Evolutionary conservation across 2,888 invertebrate species (phyloP).

Genomic region (Tiphia femorata): DNA sequence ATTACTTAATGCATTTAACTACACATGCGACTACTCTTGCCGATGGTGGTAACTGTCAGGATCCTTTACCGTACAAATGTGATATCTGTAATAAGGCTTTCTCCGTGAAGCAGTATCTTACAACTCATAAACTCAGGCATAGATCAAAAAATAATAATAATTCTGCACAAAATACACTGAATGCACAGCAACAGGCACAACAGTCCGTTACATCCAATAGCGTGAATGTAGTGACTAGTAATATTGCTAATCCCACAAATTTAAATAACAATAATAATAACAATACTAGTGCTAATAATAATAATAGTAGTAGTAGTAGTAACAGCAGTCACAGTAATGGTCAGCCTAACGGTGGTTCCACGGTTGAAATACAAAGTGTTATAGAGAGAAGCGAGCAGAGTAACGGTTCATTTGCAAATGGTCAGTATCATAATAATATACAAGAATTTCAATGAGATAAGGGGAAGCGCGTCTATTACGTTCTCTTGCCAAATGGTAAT

Average conservation of each 20-base stretch:
- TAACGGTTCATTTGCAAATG: conserved; percentile 47
- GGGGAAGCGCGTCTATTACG: conserved; percentile 68
- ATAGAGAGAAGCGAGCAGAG: conserved; percentile 57
- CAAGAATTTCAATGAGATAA: conserved; percentile 67
- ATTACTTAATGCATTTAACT: conserved; percentile 75
- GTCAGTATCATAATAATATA: conserved; percentile 62
- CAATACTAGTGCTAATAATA: conserved; percentile 29
- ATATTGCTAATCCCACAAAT: conserved; percentile 24
- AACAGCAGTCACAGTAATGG: conserved; percentile 50
- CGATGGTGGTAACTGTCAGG: conserved; percentile 54
- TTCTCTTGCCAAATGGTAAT: conserved; percentile 67
- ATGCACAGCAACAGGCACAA: conserved; percentile 33
- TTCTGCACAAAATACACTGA: conserved; percentile 41
- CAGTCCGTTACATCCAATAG: conserved; percentile 43
- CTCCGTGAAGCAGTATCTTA: conserved; percentile 75
- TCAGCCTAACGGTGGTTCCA: conserved; percentile 52
- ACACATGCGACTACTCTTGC: conserved; percentile 66
- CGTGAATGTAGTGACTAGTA: conserved; percentile 30
- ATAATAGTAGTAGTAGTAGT: conserved; percentile 37
- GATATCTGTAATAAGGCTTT: conserved; percentile 74
- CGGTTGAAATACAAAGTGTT: conserved; percentile 62
- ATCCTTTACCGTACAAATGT: conserved; percentile 72
- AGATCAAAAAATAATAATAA: conserved; percentile 70
- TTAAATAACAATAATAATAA: conserved; percentile 31
- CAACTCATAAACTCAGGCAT: conserved; percentile 74